Base-by-base conservation (phyloP, 2,113 vertebrate genomes). In the Trichechus manatus region DNA sequence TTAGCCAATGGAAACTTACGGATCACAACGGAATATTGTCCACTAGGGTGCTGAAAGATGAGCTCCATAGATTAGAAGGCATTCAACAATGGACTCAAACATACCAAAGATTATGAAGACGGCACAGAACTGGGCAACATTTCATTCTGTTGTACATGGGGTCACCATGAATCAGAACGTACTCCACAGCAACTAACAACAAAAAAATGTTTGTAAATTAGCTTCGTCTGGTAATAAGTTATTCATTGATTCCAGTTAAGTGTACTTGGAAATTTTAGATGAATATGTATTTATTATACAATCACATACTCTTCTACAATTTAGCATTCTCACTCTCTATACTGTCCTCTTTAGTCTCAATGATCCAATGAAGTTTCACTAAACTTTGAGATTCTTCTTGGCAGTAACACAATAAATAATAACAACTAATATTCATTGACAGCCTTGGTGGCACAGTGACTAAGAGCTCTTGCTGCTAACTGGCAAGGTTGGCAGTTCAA, bases 321-420 rank as follows among this genome's bases (percentile, higher is more conserved):
- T 36, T 31, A 47, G 63, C 27, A 47, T 42, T 23, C 66, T 56
- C 15, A 39, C 22, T 63, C 20, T 5, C 15, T 47, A 0, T 23
- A 23, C 9, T 8, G 0, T 1, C 3, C 39, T 63, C 39, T 3
- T 1, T 2, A 3, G 10, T 9, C 27, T 14, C 5, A n/a, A 64
- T 0, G 33, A 42, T 6, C 13, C 68, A 31, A 33, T 0, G 78
- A 33, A 31, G 1, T 88, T 31, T 50, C 3, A 5, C 0, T 10
- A 20, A 59, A 59, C 11, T 6, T 56, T 20, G 39, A 25, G 6
- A 4, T 4, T 27, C 70, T 84, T 77, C 36, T 36, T 20, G 20
- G 10, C 68, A 61, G 10, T 6, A 5, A 27, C 15, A 15, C 39
- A 3, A 39, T 39, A 2, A 39, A 39, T 39, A 39, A 39, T 39